Evolutionary conservation across 2,113 vertebrate species (phyloP).

Genomic region (Hippocampus barbouri): DNA sequence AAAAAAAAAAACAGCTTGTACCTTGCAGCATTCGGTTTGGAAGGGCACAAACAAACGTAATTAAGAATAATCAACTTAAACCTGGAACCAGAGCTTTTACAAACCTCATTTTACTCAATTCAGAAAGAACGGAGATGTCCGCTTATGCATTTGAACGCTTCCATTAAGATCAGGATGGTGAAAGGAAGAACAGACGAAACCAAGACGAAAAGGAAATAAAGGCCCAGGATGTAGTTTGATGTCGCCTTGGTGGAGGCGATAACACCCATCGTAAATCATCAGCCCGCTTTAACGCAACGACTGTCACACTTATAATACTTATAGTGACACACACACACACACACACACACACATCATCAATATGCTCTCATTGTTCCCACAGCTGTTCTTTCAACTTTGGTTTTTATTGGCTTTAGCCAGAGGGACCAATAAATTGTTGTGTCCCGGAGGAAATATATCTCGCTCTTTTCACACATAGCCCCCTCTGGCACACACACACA

Average conservation of each 20-base stretch:
- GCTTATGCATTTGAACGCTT: too few relatives aligned
- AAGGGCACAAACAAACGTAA: too few relatives aligned
- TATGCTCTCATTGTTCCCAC: constrained; percentile 64
- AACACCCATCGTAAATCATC: constrained; percentile 63
- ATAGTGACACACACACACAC: constrained; percentile 1
- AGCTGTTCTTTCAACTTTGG: constrained; percentile 53
- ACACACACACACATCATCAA: constrained; percentile 47
- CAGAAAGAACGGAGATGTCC: too few relatives aligned
- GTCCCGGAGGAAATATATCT: constrained; percentile 32
- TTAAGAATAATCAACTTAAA: too few relatives aligned
- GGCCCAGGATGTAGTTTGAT: constrained; percentile 65
- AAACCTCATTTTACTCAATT: too few relatives aligned
- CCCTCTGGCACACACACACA: constrained; percentile 2
- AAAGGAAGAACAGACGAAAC: constrained; percentile 25
- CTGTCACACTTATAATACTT: constrained; percentile 2
- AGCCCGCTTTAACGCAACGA: constrained; percentile 4
- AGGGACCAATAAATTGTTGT: constrained; percentile 56
- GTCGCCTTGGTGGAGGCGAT: constrained; percentile 55
- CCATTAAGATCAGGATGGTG: too few relatives aligned
- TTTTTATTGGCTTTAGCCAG: constrained; percentile 61
- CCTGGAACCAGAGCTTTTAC: too few relatives aligned
- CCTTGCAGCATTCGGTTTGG: too few relatives aligned
- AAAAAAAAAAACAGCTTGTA: too few relatives aligned
- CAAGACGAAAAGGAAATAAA: constrained; percentile 65
- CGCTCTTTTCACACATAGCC: neutral